These are phyloP conservation scores for Hirundichthys speculiger DNA, from an alignment of 2,113 vertebrate genomes.

Conservation along the genomic window DNA sequence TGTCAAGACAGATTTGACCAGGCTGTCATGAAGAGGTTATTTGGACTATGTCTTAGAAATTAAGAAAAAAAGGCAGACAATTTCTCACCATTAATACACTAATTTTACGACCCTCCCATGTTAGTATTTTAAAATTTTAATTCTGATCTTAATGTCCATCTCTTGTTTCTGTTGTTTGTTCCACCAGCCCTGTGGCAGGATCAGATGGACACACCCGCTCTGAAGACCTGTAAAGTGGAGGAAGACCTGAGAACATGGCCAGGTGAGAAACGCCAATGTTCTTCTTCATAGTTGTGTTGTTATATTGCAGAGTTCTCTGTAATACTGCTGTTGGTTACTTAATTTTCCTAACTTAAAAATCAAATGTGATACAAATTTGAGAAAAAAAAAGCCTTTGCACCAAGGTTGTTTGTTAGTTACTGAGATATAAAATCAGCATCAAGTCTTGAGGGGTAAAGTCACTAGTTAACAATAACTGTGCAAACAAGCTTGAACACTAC, in stretches of 20 bases:
- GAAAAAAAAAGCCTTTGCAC: too few relatives aligned
- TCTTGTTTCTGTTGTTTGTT: constrained; percentile 47
- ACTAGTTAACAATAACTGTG: too few relatives aligned
- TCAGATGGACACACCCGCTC: constrained; percentile 73
- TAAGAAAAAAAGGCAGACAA: constrained; percentile 7
- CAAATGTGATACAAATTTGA: too few relatives aligned
- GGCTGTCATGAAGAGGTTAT: constrained; percentile 43
- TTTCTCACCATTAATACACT: constrained; percentile 22
- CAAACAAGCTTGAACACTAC: too few relatives aligned
- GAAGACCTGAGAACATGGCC: constrained; percentile 78
- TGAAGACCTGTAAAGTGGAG: constrained; percentile 80
- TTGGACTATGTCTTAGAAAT: constrained; percentile 35
- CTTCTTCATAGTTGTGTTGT: neutral
- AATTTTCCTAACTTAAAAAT: too few relatives aligned
- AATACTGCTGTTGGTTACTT: neutral
- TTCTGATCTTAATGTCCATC: neutral
- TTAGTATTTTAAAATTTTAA: neutral
- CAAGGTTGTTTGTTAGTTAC: too few relatives aligned
- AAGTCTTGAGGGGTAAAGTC: too few relatives aligned
- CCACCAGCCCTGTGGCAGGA: constrained; percentile 72
- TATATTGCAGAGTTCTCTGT: neutral
- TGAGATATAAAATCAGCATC: too few relatives aligned
- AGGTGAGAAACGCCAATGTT: constrained; percentile 57
- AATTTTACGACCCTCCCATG: constrained; percentile 12
- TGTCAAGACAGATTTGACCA: constrained; percentile 64